Evolutionary conservation across 2,797 vertebrate species (phyloP), one percentile per base, ranked within the genome.

Genomic region (Macrochelys suwanniensis): DNA sequence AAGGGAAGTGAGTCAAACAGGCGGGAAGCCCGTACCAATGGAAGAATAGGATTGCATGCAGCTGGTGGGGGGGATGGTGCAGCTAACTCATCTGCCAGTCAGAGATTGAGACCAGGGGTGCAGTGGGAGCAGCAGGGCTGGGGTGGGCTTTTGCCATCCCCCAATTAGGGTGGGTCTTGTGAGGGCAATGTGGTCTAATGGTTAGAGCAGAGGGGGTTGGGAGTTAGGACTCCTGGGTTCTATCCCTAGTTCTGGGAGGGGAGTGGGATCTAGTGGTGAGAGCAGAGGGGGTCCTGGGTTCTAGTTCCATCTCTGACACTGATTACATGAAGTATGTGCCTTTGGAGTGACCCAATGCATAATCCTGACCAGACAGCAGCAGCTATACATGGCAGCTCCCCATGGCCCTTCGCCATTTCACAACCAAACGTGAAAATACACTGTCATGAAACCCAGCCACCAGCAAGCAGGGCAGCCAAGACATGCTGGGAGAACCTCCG

Each of bases 1-100:
- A 31, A 17, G 82, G 71, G 54, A 50, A 37, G 86, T 92, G 93
- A 96, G 93, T 92, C 95, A 95, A 88, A 4, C 5, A 90, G 84
- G 95, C 95, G 17, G 5, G 47, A 33, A 21, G 77, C 47, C 49
- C 7, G 5, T 3, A 26, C 6, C 4, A 12, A 23, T 5, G 42
- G 9, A 76, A 76, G 65, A 37, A 68, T 4, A 68, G 33, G 65
- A 37, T 21, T 68, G 65, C n/a, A 37, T 11, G n/a, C n/a, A 37
- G 65, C 65, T n/a, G 65, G 65, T 21, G n/a, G 8, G 7, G 7
- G 61, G 8, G 33, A 19, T 37, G 16, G n/a, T 19, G n/a, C n/a
- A 23, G 17, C n/a, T 68, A 68, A 23, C n/a, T 68, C 65, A 21
- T 21, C 33, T 68, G 65, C 65, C n/a, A 42, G 25, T 37, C n/a